Evolutionary conservation across 1,140 invertebrate species (phyloP).

Genomic region (Acromyrmex charruanus): DNA sequence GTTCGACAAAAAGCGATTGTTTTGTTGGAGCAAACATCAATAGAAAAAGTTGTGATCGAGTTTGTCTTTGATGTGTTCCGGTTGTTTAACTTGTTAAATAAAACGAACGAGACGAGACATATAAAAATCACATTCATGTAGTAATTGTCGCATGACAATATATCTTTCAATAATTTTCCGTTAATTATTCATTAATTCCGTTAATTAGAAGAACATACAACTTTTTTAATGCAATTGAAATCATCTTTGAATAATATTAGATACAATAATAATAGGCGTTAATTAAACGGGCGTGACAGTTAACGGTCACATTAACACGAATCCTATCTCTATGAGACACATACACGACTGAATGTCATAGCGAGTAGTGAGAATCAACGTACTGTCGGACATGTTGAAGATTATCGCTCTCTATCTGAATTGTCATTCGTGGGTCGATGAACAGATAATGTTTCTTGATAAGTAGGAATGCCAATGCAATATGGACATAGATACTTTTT

Average conservation of each 20-base stretch:
- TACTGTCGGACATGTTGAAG: constrained; percentile 43
- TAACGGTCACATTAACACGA: constrained; percentile 5
- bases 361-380: constrained; percentile 50
- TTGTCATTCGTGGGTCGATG: constrained; percentile 50
- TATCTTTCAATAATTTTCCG: background rate
- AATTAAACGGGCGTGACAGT: constrained; percentile 36
- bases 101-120: background rate
- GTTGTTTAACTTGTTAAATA: background rate
- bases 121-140: background rate
- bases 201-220: background rate
- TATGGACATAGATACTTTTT: background rate
- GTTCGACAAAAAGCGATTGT: background rate
- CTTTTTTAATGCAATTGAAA: background rate
- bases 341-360: constrained; percentile 25
- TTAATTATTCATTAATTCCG: background rate
- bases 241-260: background rate
- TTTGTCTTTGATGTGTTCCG: background rate
- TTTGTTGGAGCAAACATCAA: background rate
- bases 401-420: constrained; percentile 53
- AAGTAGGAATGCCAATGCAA: constrained; percentile 28
- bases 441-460: constrained; percentile 43
- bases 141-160: background rate
- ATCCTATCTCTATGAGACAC: constrained; percentile 23
- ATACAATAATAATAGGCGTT: background rate
- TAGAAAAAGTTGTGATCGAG: background rate